Evolutionary conservation across 2,113 vertebrate species (phyloP).

Genomic region (Diphyllodes magnificus): DNA sequence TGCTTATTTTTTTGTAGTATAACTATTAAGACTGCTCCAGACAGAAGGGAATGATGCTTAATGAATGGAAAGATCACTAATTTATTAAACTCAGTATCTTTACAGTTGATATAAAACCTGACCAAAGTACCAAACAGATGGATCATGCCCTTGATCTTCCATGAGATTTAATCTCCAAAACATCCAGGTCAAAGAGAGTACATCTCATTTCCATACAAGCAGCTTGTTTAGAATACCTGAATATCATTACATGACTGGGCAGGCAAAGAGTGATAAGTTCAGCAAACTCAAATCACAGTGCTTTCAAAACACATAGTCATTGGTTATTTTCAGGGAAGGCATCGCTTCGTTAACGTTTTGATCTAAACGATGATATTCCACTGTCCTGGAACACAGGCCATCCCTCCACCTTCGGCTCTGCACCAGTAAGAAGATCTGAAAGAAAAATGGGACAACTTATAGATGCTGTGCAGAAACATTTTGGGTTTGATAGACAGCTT

Average conservation of each 20-base stretch:
- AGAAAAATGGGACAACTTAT: background rate
- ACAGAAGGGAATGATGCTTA: constrained; percentile 41
- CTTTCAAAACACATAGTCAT: constrained; percentile 90
- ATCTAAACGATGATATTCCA: constrained; percentile 91
- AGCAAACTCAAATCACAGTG: constrained; percentile 53
- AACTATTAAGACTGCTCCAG: constrained; percentile 49
- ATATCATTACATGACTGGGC: constrained; percentile 61
- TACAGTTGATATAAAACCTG: constrained; percentile 43
- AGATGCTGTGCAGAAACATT: background rate
- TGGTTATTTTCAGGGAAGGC: constrained; percentile 96
- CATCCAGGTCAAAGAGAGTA: constrained; percentile 56
- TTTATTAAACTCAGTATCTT: constrained; percentile 39
- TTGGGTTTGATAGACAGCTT: background rate
- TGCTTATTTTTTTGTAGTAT: constrained; percentile 25
- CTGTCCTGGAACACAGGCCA: constrained; percentile 85
- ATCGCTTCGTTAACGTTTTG: constrained; percentile 95
- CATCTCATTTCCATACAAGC: constrained; percentile 51
- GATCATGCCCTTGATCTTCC: constrained; percentile 44
- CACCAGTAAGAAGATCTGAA: constrained; percentile 86
- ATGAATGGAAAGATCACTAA: constrained; percentile 38
- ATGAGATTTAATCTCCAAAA: constrained; percentile 59
- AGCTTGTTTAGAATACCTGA: constrained; percentile 59
- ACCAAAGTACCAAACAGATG: constrained; percentile 54
- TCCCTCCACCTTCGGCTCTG: constrained; percentile 93
- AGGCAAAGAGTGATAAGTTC: constrained; percentile 63